Base-by-base conservation (phyloP, 2,113 vertebrate genomes). In the Vicugna pacos region DNA sequence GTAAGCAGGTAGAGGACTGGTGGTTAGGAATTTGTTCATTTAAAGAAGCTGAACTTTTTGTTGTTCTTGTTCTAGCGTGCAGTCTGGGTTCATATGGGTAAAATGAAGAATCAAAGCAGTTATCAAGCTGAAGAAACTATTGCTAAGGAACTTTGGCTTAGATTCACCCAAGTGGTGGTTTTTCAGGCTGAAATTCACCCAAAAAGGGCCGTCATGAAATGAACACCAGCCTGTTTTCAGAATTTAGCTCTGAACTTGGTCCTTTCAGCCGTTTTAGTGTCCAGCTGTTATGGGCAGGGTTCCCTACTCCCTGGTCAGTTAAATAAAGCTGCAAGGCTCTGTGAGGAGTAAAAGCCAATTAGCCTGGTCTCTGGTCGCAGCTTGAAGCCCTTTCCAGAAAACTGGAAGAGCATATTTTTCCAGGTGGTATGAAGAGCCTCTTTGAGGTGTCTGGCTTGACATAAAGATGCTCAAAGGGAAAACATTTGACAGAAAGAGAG, bases 181-280 rank as follows among this genome's bases (percentile, higher is more conserved):
- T 95, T 91, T 67, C 32, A 70, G 86, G 46, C 42, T 65, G 20
- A 48, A 62, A 77, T 50, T 58, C 54, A 62, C 82, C 56, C 4
- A 19, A 60, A 70, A 73, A 62, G 9, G 38, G 14, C 16, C 14
- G 5, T 32, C 0, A 3, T 58, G 80, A 89, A 83, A 72, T 32
- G 26, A 54, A 19, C 48, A n/a, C 22, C 52, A 50, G 19, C 22
- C 30, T 58, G 30, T 42, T 42, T 42, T 69, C 42, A 87, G 67
- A 14, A 26, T 91, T 69, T 62, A 80, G 35, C 19, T 96, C 58
- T 67, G 14, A 91, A 70, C 67, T 97, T 42, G 88, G 3, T 79
- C 67, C 92, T 89, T 84, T 30, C 35, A 28, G 38, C 26, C 32
- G 6, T 75, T 60, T 95, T 87, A 79, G 73, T 7, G n/a, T 85